Base-by-base conservation (phyloP, 2,797 vertebrate species). In the Takifugu rubripes region DNA sequence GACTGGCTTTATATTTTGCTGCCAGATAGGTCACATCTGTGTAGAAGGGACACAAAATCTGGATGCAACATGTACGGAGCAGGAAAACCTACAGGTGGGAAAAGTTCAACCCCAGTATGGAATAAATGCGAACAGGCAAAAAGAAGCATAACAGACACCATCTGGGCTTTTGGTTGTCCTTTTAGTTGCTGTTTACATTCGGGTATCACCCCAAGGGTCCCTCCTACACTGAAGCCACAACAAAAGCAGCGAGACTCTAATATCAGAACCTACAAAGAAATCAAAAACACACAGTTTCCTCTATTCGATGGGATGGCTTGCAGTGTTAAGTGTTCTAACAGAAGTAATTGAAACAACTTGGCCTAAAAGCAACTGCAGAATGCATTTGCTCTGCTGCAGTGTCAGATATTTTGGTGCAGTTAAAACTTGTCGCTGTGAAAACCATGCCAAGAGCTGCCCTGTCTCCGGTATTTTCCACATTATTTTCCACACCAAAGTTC, bases 51-150 rank as follows among this genome's bases (percentile, higher is more conserved):
- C 68, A 62, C 11, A 1, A 9, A 47, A 72, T 83, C 80, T 88
- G 86, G 77, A 65, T 61, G 68, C 83, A 84, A 78, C 59, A 80
- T 83, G 82, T 72, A 68, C 48, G 71, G 76, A 43, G 46, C 52
- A 65, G 48, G 66, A 77, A 48, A 59, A 68, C 70, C 81, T 81
- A 84, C 90, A 91, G 86, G 89, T 91, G 88, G 85, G 64, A 89
- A 72, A 74, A 74, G 82, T 89, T 86, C 71, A 70, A 83, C 72
- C 69, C 73, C 4, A 33, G 72, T 48, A 49, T 7, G 26, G 70
- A 65, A 61, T 56, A 2, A 68, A 63, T 64, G 49, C 64, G 31
- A 33, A 56, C 51, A 29, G 50, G 61, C 70, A 33, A 65, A 78
- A 74, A 64, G 68, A 31, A 43, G 77, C 78, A 84, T 77, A 88